phyloP scores from a whole-genome alignment of 2,797 vertebrate species.

The Helarctos malayanus region DNA sequence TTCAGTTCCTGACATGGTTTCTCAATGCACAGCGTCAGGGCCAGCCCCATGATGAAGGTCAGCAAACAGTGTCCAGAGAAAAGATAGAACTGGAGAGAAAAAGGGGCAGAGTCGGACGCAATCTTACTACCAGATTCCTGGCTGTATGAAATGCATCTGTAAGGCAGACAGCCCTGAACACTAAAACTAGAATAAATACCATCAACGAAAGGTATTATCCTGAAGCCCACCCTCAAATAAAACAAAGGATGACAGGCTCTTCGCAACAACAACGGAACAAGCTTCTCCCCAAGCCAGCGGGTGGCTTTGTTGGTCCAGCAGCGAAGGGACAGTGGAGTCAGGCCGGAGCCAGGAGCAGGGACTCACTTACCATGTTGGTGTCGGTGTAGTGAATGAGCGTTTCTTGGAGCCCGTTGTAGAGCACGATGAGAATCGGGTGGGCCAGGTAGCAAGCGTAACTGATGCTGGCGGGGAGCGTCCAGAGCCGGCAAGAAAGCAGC shows the following conservation, averaged over 20 bases:
- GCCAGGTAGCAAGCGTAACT: slow-evolving; percentile 94
- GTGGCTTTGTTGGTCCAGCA: not conserved
- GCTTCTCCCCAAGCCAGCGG: not conserved
- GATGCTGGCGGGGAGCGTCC: slow-evolving; percentile 92
- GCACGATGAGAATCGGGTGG: slow-evolving; percentile 92
- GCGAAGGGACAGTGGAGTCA: rapidly evolving
- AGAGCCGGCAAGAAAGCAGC: slow-evolving; percentile 90
- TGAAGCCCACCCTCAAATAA: not conserved
- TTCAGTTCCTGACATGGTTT: slow-evolving; percentile 90
- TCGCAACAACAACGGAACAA: not conserved
- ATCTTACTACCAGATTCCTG: not conserved
- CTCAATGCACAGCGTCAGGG: slow-evolving; percentile 91
- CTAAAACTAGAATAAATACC: not conserved
- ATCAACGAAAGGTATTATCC: not conserved
- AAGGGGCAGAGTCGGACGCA: not conserved
- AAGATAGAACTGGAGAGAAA: slow-evolving; percentile 90
- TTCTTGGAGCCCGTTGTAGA: slow-evolving; percentile 92
- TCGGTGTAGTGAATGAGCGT: slow-evolving; percentile 92
- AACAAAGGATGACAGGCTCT: not conserved
- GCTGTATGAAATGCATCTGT: not conserved
- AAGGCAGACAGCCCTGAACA: not conserved
- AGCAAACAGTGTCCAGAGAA: slow-evolving; percentile 91
- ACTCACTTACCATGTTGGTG: slow-evolving; percentile 92
- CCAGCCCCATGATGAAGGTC: slow-evolving; percentile 88
- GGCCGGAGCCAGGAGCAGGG: rapidly evolving